phyloP scores from a whole-genome alignment of 2,888 invertebrate genomes.

The Dorcus hopei region DNA sequence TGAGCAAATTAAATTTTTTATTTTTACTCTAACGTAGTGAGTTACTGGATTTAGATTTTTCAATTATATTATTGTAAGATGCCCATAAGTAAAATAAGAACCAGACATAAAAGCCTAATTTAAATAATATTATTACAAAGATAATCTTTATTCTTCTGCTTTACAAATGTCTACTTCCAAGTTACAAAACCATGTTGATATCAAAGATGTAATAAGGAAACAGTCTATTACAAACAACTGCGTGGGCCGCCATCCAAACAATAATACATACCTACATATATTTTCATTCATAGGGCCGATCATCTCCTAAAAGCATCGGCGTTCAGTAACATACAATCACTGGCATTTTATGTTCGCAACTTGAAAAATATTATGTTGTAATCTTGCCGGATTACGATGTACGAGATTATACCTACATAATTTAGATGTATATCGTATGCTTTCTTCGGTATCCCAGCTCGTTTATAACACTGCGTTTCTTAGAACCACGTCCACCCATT shows the following conservation, averaged over 20 bases:
- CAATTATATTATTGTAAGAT: no score
- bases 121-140: no score
- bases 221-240: not conserved
- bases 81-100: no score
- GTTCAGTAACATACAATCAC: not conserved
- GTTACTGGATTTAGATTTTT: no score
- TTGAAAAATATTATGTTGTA: not conserved
- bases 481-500: no score
- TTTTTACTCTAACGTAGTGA: no score
- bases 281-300: not conserved
- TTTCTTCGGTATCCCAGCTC: not conserved
- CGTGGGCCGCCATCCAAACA: not conserved
- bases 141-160: no score
- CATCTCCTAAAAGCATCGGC: not conserved
- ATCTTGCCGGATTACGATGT: not conserved
- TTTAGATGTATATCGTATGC: not conserved
- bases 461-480: no score
- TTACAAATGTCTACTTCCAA: no score
- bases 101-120: no score
- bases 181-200: no score
- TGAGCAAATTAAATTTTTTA: no score
- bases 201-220: not conserved
- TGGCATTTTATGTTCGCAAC: not conserved
- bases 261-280: not conserved
- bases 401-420: constrained; percentile 1